Conservation (phyloP, 2,797 vertebrate species). For the Prunella strophiata region DNA sequence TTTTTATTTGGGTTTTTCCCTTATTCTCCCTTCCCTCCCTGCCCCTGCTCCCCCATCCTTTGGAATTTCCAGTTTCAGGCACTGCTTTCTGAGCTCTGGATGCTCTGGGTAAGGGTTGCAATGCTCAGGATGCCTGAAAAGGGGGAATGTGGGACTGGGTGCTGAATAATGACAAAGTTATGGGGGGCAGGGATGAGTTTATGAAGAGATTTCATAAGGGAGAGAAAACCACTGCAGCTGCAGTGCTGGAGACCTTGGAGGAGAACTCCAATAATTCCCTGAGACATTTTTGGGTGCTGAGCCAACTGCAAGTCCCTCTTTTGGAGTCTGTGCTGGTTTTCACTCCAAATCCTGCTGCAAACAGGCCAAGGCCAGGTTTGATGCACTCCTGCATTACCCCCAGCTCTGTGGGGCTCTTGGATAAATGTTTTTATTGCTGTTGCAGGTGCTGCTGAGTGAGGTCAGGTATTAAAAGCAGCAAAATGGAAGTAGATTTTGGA, state of each 20-base stretch:
- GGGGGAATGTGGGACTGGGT: no score
- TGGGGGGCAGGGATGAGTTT: neutral
- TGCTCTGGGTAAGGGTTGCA: neutral
- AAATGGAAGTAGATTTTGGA: neutral
- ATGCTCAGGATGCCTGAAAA: neutral
- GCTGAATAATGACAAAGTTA: neutral
- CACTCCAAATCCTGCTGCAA: neutral
- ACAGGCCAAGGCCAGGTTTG: neutral
- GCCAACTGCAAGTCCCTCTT: neutral
- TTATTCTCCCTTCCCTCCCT: neutral
- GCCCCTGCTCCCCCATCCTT: neutral
- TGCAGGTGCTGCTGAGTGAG: neutral
- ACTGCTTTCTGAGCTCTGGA: fast-evolving
- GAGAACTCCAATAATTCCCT: neutral
- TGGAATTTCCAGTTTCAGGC: neutral
- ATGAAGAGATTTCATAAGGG: neutral
- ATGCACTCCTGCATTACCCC: neutral
- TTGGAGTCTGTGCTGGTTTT: neutral
- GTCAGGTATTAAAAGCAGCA: neutral
- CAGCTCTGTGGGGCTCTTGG: neutral
- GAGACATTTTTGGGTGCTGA: neutral
- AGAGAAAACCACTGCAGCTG: neutral
- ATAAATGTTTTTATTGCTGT: neutral
- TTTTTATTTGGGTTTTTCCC: neutral
- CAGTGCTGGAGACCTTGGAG: neutral